phyloP scores from a whole-genome alignment of 2,113 vertebrate genomes.

The Hipposideros armiger region DNA sequence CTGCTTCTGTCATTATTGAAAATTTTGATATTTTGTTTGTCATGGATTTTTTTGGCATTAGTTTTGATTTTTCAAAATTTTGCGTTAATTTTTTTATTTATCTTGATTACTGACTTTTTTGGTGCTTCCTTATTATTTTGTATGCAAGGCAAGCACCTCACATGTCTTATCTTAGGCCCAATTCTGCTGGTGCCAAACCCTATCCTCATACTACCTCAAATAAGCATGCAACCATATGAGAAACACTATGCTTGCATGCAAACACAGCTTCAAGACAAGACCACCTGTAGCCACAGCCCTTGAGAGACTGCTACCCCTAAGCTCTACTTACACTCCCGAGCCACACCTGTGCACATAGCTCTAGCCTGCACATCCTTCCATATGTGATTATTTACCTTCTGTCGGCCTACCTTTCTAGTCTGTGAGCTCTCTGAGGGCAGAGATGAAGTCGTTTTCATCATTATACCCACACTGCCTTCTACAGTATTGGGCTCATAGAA shows the following conservation, averaged over 20 bases:
- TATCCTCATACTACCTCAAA: background rate
- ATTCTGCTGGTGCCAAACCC: background rate
- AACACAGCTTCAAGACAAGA: background rate
- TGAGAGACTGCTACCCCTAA: background rate
- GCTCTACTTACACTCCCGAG: background rate
- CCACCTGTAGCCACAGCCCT: background rate
- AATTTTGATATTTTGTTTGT: background rate
- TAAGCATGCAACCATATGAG: background rate
- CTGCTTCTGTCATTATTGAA: background rate
- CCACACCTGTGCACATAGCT: fast-evolving
- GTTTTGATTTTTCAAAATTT: background rate
- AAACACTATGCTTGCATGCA: background rate
- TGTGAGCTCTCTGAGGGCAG: background rate
- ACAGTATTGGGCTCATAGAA: background rate
- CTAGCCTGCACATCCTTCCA: background rate
- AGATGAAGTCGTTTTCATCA: background rate
- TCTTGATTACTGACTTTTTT: background rate
- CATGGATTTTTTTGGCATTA: background rate
- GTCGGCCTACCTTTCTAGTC: background rate
- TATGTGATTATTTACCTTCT: background rate
- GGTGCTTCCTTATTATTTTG: background rate
- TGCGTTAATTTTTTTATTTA: background rate
- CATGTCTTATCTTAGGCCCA: background rate
- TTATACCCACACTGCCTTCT: background rate
- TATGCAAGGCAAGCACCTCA: background rate